Evolutionary conservation across 2,797 vertebrate genomes (phyloP).

Genomic region (Oryzias dopingdopingensis): DNA sequence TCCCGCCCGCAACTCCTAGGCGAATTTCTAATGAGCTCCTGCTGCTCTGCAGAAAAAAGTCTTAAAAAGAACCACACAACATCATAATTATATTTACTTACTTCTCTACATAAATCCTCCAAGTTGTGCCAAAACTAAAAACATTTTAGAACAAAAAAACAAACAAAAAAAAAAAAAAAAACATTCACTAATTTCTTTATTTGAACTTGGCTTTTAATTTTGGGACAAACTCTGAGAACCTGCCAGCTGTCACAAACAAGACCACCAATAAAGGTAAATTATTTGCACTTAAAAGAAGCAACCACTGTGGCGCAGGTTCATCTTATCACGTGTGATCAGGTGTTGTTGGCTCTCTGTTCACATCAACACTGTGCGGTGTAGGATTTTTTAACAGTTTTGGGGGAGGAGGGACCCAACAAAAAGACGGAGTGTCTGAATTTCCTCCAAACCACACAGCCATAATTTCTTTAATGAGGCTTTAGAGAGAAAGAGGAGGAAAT

Average conservation of each 20-base stretch:
- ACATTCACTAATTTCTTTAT: neutral
- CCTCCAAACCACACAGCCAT: slow-evolving; percentile 63
- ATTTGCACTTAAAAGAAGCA: neutral
- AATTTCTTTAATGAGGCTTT: slow-evolving; percentile 68
- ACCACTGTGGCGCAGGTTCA: neutral
- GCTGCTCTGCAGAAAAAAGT: too few species aligned
- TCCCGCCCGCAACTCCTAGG: too few species aligned
- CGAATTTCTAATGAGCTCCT: too few species aligned
- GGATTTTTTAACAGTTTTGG: slow-evolving; percentile 30
- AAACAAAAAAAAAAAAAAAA: neutral
- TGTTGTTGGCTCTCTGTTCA: slow-evolving; percentile 18
- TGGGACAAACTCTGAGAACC: neutral
- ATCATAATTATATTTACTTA: too few species aligned
- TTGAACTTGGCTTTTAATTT: too few species aligned
- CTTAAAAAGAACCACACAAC: too few species aligned
- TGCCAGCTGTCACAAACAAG: neutral
- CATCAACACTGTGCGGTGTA: slow-evolving; percentile 4
- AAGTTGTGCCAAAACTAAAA: too few species aligned
- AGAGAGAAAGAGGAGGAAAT: slow-evolving; percentile 53
- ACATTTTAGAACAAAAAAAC: neutral
- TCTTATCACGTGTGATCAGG: slow-evolving; percentile 1
- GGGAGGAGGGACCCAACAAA: slow-evolving; percentile 45
- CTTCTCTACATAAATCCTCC: too few species aligned
- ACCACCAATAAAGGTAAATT: neutral
- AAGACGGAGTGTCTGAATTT: slow-evolving; percentile 44